phyloP scores from a whole-genome alignment of 92 coral and sea anemone species.

The Paragorgia papillata region DNA sequence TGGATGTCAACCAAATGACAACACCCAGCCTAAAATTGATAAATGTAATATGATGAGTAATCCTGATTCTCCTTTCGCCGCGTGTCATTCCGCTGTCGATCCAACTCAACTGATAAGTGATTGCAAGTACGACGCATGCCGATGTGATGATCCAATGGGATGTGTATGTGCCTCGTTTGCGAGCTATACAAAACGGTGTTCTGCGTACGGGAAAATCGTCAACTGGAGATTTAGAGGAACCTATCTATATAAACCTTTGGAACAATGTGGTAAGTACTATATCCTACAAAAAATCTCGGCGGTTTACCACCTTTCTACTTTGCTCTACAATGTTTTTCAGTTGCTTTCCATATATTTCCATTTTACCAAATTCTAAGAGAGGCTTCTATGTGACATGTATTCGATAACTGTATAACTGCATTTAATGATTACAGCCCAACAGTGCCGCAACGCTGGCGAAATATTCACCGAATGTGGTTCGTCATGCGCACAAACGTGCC shows the following conservation, averaged over 20 bases:
- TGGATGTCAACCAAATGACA: background rate
- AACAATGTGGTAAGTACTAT: no score
- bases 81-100: background rate
- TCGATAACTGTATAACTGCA: no score
- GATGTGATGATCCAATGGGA: constrained; percentile 29
- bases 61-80: background rate
- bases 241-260: no score
- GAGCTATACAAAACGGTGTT: no score
- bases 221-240: no score
- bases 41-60: constrained; percentile 4
- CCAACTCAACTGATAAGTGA: background rate
- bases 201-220: no score
- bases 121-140: constrained; percentile 23
- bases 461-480: constrained; percentile 13
- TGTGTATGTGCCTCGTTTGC: constrained; percentile 23
- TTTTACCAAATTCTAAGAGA: no score
- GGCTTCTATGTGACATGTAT: no score
- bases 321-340: no score
- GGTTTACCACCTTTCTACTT: no score
- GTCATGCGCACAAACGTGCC: constrained; percentile 13
- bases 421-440: background rate
- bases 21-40: background rate
- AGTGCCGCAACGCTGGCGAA: constrained; percentile 4
- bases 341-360: no score
- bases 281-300: no score